Evolutionary conservation across 2,888 invertebrate species (phyloP), one percentile per base, ranked within the genome.

Genomic region (Himalopsyche japonica): DNA sequence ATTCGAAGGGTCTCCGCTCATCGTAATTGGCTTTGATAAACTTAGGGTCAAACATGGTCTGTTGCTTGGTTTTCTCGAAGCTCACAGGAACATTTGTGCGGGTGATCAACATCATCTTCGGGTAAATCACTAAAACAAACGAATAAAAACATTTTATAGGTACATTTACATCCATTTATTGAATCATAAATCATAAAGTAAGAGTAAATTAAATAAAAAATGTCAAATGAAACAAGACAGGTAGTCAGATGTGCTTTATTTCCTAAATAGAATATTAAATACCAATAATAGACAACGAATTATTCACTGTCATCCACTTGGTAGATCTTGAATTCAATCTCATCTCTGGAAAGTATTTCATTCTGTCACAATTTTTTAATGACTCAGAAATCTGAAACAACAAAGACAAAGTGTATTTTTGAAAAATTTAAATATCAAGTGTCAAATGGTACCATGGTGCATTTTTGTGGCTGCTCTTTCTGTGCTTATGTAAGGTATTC

Each of bases 81-180:
- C 49, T 82, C 18, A 84, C 81, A 12, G 84, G 81, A 37, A 81
- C 76, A 77, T 85, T 84, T 8, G 82, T 82, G n/a, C 83, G 82
- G 18, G 84, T 81, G 43, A 85, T 78, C 81, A 85, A 48, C 49
- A 86, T 82, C 70, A 86, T 83, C 83, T 85, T 85, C 20, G 83
- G 84, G 27, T 79, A 83, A 18, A n/a, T n/a, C 43, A 83, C 83
- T 84, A 76, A 34, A 86, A 86, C 86, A 86, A 84, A 80, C 24
- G 34, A 79, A 80, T 64, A 79, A 37, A 79, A 77, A 78, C 3
- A 78, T 24, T 32, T 43, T 43, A 43, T 43, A 8, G 43, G 20
- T 15, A 32, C 1, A 15, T 79, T 30, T 10, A n/a, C 47, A 34
- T 30, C 4, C 43, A 6, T 79, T 32, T 30, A 18, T 18, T 80